Conservation (phyloP, 2,888 invertebrate species). For the Cryptophagus acutangulus region DNA sequence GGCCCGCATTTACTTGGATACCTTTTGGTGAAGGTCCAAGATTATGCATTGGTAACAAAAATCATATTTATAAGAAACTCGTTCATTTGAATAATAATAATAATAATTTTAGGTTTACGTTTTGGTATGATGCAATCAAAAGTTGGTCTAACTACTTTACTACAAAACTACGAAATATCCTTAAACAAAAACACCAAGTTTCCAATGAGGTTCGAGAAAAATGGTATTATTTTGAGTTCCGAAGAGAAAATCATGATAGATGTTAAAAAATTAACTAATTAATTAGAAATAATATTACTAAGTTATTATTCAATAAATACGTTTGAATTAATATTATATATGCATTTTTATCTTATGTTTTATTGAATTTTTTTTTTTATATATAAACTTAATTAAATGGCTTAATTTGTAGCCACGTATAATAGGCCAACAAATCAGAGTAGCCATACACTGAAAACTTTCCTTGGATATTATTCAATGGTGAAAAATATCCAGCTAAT, state of each 20-base stretch:
- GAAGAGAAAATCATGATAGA: constrained; percentile 6
- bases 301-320: no score
- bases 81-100: not conserved
- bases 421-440: no score
- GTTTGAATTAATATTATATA: no score
- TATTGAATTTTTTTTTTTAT: no score
- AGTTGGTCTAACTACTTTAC: constrained; percentile 5
- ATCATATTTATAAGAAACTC: no score
- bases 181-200: not conserved
- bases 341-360: no score
- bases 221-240: not conserved
- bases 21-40: constrained; percentile 2
- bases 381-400: no score
- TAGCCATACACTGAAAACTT: no score
- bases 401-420: no score
- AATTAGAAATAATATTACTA: no score
- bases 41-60: not conserved
- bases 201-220: not conserved
- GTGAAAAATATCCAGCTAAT: no score
- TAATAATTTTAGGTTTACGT: constrained; percentile 5
- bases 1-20: not conserved
- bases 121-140: constrained; percentile 9
- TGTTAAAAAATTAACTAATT: constrained; percentile 9
- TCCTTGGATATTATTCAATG: no score
- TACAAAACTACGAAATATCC: constrained; percentile 3